phyloP scores from a whole-genome alignment of 2,888 invertebrate species.

The Chironomus tentans region DNA sequence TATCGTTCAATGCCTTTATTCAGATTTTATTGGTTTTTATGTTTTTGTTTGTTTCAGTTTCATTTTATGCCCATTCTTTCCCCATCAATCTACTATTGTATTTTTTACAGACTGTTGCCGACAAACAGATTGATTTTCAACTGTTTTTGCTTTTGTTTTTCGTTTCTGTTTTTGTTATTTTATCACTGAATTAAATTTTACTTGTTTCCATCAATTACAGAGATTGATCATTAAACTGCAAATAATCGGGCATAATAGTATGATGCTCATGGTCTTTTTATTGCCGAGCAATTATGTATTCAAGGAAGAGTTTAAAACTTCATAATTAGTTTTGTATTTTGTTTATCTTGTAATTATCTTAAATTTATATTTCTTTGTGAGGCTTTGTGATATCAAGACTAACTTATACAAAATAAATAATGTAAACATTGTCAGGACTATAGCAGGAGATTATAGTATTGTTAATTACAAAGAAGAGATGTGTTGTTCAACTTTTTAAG shows the following conservation, averaged over 20 bases:
- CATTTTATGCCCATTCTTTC: neutral
- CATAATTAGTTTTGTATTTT: conserved; percentile 12
- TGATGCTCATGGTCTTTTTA: conserved; percentile 9
- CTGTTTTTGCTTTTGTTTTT: neutral
- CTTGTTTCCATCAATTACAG: conserved; percentile 22
- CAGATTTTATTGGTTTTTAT: neutral
- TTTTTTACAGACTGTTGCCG: neutral
- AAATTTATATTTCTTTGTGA: conserved; percentile 8
- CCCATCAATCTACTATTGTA: neutral
- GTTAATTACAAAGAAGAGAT: no score
- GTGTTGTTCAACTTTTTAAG: no score
- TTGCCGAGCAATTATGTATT: conserved; percentile 6
- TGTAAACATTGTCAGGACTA: no score
- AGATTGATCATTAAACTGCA: conserved; percentile 27
- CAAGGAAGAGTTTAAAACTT: conserved; percentile 1
- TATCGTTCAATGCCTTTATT: neutral
- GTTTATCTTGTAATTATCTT: conserved; percentile 16
- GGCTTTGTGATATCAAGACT: no score
- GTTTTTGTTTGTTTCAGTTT: conserved; percentile 6
- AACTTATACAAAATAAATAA: no score
- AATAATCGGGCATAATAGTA: conserved; percentile 21
- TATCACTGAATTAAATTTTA: conserved; percentile 9
- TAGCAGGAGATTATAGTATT: no score
- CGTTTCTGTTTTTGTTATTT: conserved; percentile 5
- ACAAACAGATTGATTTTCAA: neutral